Evolutionary conservation across 2,797 vertebrate genomes (phyloP), one percentile per base, ranked within the genome.

Genomic region (Vespertilio murinus): DNA sequence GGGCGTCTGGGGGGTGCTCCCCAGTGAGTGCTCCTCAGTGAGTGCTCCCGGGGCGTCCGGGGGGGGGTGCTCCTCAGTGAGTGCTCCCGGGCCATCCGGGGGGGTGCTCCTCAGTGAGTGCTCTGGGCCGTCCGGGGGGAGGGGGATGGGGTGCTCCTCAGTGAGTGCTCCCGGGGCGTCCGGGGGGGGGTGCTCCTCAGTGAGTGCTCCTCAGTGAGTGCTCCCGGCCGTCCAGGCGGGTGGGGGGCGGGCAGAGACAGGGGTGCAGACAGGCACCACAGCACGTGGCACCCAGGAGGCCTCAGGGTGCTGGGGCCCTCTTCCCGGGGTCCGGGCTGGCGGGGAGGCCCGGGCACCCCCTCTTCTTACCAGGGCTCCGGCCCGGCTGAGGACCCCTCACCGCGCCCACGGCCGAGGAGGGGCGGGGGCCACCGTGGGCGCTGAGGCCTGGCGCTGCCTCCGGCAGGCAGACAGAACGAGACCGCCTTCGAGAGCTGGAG

Each of bases 401-500:
- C 54, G 30, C 56, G 10, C 56, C 56, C 56, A 5, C 23, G 56
- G 40, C 4, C 13, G 33, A 25, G 1, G 22, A 6, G 8, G 0
- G 35, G 6, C 0, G 22, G 38, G 17, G 5, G 42, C 42, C n/a
- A n/a, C 8, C 42, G 1, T 6, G 17, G 67, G 0, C n/a, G 2
- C 23, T 4, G 79, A 54, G 0, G 59, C 3, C 0, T 6, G 35
- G 8, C 1, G 13, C 40, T 12, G 30, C 22, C 7, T 8, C 2
- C 1, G 0, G 0, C 92, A 96, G 96, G 87, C 67, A 75, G 96
- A 5, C 74, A n/a, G 75, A 56, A 6, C 1, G 28, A 5, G 5
- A 69, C 90, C 14, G 92, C 73, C 67, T 94, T 96, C 88, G 61
- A 14, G 35, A 88, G 23, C 16, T 6, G 93, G 25, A 74, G 7